Evolutionary conservation across 2,888 invertebrate genomes (phyloP), one percentile per base, ranked within the genome.

Genomic region (Lycophotia porphyrea): DNA sequence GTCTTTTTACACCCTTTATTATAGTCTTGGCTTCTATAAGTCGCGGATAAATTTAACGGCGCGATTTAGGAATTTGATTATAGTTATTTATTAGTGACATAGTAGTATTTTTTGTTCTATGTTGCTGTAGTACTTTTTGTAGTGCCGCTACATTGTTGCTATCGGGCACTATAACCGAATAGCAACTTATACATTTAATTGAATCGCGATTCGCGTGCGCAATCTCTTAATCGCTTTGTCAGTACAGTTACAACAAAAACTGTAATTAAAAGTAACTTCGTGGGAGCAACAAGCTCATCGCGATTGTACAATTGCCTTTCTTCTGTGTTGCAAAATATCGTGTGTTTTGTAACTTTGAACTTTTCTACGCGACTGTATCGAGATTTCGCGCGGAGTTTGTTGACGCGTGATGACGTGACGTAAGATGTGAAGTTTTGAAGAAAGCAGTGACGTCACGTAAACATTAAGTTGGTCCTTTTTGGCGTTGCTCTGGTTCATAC

Each of bases 241-340:
- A 44, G 82, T 84, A 84, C 74, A 80, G 84, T 76, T 67, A 52
- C 36, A 11, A 67, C 55, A 82, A 84, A 83, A 85, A 85, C 31
- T 27, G 13, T 74, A 78, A 79, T 73, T 80, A 74, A 76, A 81
- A 86, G 82, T 77, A 83, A 55, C 63, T 60, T 72, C 76, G 74
- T 86, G 76, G 34, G 81, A 83, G 63, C 21, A 5, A 44, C 36
- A 15, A 27, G 66, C 55, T 72, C 49, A 60, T 71, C 78, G 49
- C 55, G 60, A 84, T 82, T 86, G 78, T 82, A 64, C 15, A n/a
- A n/a, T n/a, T n/a, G n/a, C 36, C 2, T 64, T 86, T 86, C 73
- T 82, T 86, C 49, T 68, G 24, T 47, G 44, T 82, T 80, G 78
- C 70, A 71, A 76, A 72, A 71, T 79, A 76, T 63, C 61, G 31